These are phyloP conservation scores for Halcyon senegalensis DNA, from an alignment of 2,113 vertebrate species.

Conservation along the genomic window DNA sequence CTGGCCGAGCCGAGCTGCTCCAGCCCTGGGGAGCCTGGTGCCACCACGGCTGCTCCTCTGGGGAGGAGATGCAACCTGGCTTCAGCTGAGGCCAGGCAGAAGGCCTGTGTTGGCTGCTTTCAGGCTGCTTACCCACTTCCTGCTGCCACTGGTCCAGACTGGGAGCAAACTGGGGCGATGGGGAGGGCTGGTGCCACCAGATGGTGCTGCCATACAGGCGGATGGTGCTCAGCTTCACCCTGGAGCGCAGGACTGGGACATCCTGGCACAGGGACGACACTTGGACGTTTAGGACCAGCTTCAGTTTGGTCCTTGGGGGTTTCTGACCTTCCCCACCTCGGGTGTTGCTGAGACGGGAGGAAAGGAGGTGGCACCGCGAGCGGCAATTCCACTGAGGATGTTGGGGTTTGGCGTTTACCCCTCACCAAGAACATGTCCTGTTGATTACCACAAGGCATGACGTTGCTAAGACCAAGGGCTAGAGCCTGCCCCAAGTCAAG, in stretches of 20 bases:
- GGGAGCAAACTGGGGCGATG: not conserved
- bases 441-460: fast-evolving
- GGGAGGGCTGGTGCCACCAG: constrained; percentile 14
- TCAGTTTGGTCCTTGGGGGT: not conserved
- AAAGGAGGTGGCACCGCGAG: fast-evolving
- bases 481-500: not conserved
- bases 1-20: fast-evolving
- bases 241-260: not conserved
- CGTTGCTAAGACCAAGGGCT: not conserved
- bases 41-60: not conserved
- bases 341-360: not conserved
- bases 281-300: not conserved
- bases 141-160: not conserved
- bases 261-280: fast-evolving
- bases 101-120: not conserved
- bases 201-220: not conserved
- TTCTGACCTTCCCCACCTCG: fast-evolving
- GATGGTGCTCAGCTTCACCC: not conserved
- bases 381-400: fast-evolving
- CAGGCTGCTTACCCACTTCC: not conserved
- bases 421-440: too few species aligned
- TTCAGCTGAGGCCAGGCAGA: not conserved
- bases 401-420: fast-evolving
- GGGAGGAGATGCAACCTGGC: not conserved
- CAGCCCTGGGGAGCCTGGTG: fast-evolving